Conservation (phyloP, 2,888 invertebrate genomes). For the Baronia brevicornis region DNA sequence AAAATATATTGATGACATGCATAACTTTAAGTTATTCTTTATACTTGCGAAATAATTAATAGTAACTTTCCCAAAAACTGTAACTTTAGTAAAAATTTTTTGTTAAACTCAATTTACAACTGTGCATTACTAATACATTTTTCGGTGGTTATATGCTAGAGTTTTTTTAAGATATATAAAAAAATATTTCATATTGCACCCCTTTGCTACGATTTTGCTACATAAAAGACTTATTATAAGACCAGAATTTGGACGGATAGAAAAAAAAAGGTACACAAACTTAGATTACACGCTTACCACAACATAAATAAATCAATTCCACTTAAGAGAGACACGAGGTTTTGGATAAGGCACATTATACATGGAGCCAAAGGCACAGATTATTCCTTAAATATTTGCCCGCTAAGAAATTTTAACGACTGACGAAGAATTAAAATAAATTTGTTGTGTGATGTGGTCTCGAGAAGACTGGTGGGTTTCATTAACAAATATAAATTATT, state of each 20-base stretch:
- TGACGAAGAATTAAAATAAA: slow-evolving; percentile 6
- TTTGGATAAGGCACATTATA: slow-evolving; percentile 32
- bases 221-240: slow-evolving; percentile 30
- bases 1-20: too few species aligned
- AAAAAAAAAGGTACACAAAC: slow-evolving; percentile 28
- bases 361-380: slow-evolving; percentile 31
- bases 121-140: too few species aligned
- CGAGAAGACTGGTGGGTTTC: slow-evolving; percentile 46
- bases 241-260: slow-evolving; percentile 62
- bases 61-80: too few species aligned
- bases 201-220: slow-evolving; percentile 1
- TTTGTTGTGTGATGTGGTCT: slow-evolving; percentile 19
- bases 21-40: too few species aligned
- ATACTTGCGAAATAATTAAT: too few species aligned
- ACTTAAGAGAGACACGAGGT: slow-evolving; percentile 14
- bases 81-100: too few species aligned
- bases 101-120: too few species aligned
- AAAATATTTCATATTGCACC: not conserved
- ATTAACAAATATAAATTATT: slow-evolving; percentile 36
- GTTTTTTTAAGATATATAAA: not conserved
- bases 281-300: slow-evolving; percentile 17
- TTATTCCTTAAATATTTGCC: slow-evolving; percentile 17
- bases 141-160: not conserved
- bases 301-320: slow-evolving; percentile 17
- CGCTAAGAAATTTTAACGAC: slow-evolving; percentile 28